Conservation (phyloP, 2,113 vertebrate genomes). For the Oncorhynchus keta region DNA sequence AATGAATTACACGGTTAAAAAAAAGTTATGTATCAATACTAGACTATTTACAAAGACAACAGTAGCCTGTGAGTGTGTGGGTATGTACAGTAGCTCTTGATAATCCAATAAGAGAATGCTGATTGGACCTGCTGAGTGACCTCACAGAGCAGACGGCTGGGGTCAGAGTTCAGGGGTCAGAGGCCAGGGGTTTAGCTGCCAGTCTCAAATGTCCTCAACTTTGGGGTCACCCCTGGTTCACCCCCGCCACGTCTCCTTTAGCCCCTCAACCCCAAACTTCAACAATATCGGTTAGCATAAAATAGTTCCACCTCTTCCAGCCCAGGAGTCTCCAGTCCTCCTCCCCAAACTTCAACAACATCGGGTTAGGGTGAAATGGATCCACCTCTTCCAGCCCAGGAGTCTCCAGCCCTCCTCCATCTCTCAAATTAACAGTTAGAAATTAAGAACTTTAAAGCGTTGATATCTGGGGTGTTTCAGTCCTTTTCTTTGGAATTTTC, state of each 20-base stretch:
- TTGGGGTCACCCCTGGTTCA: constrained; percentile 32
- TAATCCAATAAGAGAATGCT: neutral
- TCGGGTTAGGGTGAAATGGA: no score
- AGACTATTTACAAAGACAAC: constrained; percentile 75
- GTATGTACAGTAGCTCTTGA: neutral
- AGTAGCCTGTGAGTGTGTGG: constrained; percentile 35
- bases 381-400: no score
- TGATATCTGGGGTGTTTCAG: neutral
- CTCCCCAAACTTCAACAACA: no score
- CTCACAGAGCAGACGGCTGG: neutral
- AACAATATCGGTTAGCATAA: no score
- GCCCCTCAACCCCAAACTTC: constrained; percentile 1
- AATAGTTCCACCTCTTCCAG: no score
- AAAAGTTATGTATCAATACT: constrained; percentile 59
- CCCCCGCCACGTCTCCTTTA: constrained; percentile 7
- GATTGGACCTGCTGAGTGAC: neutral
- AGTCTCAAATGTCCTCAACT: constrained; percentile 52
- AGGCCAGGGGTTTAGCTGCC: constrained; percentile 69
- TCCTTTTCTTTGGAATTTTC: constrained; percentile 3
- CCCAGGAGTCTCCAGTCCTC: no score
- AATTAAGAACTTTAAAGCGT: constrained; percentile 23
- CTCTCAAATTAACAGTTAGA: constrained; percentile 9
- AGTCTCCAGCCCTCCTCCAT: no score
- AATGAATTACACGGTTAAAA: constrained; percentile 58
- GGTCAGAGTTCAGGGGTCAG: constrained; percentile 43